Evolutionary conservation across 2,888 invertebrate genomes (phyloP), one percentile per base, ranked within the genome.

Genomic region (Nephrotoma guestfalica): DNA sequence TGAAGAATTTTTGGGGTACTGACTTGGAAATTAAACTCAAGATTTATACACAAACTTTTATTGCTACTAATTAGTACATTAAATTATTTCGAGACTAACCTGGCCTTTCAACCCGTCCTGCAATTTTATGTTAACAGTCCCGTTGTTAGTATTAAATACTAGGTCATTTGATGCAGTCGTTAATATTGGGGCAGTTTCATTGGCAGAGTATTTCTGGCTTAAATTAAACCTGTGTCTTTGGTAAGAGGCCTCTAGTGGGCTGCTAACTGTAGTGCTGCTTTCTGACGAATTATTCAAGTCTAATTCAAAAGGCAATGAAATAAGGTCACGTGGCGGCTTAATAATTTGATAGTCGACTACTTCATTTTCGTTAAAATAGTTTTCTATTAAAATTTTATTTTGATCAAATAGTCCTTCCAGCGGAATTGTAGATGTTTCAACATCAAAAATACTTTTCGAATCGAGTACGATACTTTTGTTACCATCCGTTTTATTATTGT

Each of bases 341-440:
- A 9, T 7, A 71, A 71, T 71, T 71, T 71, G 71, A 30, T 71
- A 71, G 30, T 71, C 9, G 30, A 7, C 57, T n/a, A 15, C 51
- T 86, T 86, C 41, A 57, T 51, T 41, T 2, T 57, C 41, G 11
- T 11, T 15, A 6, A 51, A 15, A 4, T n/a, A 6, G n/a, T 51
- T 51, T 15, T 51, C 51, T 15, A 15, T 51, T 41, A 41, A 41
- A 51, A 51, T 51, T 51, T 51, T 51, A n/a, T 42, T 41, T 57
- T 43, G 13, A 57, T 86, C 15, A 89, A 95, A 95, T 7, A 95
- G 90, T 1, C 93, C 94, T 91, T 95, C 94, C 88, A 95, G 90
- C 11, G 95, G 91, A 88, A 95, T 93, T 0, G 95, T 95, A 0
- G 95, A 94, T 0, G 94, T 93, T 90, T 95, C 94, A 7, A 92